phyloP scores from a whole-genome alignment of 2,797 vertebrate genomes.

The Sphenodon punctatus region DNA sequence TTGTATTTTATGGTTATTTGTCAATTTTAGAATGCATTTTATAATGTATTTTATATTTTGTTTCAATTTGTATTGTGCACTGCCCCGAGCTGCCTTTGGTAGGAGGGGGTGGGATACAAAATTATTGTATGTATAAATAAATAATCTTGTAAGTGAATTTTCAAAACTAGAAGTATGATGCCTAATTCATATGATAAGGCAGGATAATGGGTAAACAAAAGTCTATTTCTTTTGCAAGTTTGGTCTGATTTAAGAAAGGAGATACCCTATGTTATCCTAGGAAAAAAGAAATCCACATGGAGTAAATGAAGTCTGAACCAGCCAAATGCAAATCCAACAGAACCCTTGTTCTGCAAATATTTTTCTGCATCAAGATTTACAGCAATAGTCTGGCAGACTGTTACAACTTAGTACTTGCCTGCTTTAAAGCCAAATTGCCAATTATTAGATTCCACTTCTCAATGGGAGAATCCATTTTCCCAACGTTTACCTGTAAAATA shows the following conservation, averaged over 20 bases:
- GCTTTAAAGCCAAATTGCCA: constrained; percentile 95
- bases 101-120: background rate
- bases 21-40: no score
- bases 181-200: no score
- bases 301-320: background rate
- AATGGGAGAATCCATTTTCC: constrained; percentile 98
- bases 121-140: no score
- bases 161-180: no score
- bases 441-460: constrained; percentile 98
- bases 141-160: no score
- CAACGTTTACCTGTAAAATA: constrained; percentile 89
- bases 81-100: background rate
- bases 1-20: no score
- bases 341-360: background rate
- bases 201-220: no score
- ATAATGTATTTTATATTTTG: no score
- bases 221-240: background rate
- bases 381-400: background rate
- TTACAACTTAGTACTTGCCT: constrained; percentile 77
- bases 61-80: no score
- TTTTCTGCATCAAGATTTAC: background rate
- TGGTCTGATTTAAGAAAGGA: background rate
- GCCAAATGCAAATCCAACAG: background rate
- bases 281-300: background rate
- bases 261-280: background rate